Percentiles rank a stretch among this genome's conserved stretches.
These are phyloP conservation scores for Sceloporus undulatus DNA, from an alignment of 2,113 vertebrate species.

Conservation along the genomic window DNA sequence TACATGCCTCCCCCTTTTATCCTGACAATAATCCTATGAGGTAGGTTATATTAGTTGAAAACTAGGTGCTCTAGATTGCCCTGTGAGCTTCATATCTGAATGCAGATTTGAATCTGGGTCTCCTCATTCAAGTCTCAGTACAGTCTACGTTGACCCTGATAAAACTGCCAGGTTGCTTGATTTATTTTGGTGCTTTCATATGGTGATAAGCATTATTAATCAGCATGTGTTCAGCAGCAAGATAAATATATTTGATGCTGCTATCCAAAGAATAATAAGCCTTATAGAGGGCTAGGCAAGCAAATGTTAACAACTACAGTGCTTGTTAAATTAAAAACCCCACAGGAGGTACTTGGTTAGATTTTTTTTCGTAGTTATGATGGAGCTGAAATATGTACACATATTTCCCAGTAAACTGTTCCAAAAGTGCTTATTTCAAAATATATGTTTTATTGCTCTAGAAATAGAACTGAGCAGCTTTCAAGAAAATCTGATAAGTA, in stretches of 20 bases:
- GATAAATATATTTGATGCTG: neutral
- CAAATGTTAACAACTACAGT: neutral
- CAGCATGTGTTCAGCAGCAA: neutral
- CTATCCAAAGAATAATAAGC: slow-evolving; percentile 1
- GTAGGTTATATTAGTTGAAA: neutral
- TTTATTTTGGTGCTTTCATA: neutral
- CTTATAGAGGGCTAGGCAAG: neutral
- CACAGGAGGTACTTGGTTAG: neutral
- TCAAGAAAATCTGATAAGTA: neutral
- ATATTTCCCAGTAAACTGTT: neutral
- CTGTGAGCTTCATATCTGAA: neutral
- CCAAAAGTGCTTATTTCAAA: neutral
- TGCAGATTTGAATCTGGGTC: neutral
- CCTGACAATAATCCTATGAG: neutral
- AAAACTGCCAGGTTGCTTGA: neutral
- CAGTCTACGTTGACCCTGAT: neutral
- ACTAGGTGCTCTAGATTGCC: neutral
- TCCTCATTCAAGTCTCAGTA: neutral
- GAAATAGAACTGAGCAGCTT: neutral
- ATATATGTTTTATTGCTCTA: neutral
- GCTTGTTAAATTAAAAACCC: neutral
- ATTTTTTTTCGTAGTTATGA: neutral
- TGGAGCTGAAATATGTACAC: neutral
- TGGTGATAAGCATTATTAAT: slow-evolving; percentile 6
- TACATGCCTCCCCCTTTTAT: neutral